phyloP scores from a whole-genome alignment of 2,113 vertebrate genomes.

The Merops nubicus region DNA sequence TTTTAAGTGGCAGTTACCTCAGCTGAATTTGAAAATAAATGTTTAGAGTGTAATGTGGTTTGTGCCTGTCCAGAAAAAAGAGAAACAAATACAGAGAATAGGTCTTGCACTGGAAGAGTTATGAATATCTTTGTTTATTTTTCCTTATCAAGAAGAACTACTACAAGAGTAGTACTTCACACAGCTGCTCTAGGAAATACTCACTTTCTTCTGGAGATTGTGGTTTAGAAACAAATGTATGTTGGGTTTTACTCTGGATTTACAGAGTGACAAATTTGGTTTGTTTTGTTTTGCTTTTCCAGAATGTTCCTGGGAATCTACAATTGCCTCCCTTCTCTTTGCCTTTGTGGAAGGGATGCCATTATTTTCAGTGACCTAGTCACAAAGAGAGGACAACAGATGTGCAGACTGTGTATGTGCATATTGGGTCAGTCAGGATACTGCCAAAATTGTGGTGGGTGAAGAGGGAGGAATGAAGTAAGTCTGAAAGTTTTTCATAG shows the following conservation, averaged over 20 bases:
- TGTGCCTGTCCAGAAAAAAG: neutral
- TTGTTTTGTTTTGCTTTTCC: neutral
- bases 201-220: neutral
- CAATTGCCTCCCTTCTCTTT: neutral
- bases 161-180: neutral
- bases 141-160: neutral
- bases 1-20: neutral
- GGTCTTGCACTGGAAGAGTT: neutral
- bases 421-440: neutral
- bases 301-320: neutral
- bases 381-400: neutral
- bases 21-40: neutral
- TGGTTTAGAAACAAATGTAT: neutral
- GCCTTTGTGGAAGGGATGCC: neutral
- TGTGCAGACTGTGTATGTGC: neutral
- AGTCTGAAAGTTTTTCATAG: neutral
- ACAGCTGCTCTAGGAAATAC: neutral
- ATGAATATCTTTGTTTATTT: neutral
- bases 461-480: neutral
- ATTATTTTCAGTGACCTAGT: neutral
- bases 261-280: neutral
- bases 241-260: neutral
- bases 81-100: neutral
- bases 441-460: neutral
- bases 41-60: neutral